A percentile compares a stretch with the other conserved stretches of the same genome.
Conservation (phyloP, 2,888 invertebrate species). For the Apotomis betuletana region DNA sequence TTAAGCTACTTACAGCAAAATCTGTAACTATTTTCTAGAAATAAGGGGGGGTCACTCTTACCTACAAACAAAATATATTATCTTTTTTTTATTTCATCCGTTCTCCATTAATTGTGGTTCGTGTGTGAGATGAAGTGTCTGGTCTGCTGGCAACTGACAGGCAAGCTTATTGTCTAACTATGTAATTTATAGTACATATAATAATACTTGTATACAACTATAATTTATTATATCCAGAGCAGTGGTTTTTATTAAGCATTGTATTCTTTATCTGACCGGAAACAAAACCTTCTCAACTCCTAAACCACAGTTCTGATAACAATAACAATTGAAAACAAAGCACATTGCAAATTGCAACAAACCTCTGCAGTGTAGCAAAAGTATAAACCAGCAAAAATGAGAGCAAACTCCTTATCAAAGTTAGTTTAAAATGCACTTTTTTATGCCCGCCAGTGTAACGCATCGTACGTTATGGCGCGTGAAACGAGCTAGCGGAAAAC, state of each 20-base stretch:
- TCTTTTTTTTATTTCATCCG: no score
- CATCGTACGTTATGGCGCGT: conserved; percentile 61
- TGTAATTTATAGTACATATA: no score
- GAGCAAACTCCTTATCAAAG: conserved; percentile 40
- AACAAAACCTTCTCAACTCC: background rate
- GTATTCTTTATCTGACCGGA: background rate
- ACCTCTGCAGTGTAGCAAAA: conserved; percentile 23
- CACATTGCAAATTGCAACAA: conserved; percentile 11
- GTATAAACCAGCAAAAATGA: conserved; percentile 28
- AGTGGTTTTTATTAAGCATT: background rate
- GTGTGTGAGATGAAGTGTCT: no score
- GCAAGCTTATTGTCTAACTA: no score
- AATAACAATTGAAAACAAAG: conserved; percentile 25
- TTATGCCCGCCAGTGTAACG: conserved; percentile 43
- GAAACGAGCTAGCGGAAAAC: conserved; percentile 58
- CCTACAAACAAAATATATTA: no score
- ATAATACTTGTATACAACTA: no score
- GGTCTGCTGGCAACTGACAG: no score
- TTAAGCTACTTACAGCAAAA: no score
- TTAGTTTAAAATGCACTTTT: conserved; percentile 41
- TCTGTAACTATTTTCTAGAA: no score
- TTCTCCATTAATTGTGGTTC: no score
- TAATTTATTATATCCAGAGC: no score
- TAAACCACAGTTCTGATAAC: background rate
- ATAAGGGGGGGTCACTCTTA: no score